phyloP scores from a whole-genome alignment of 2,113 vertebrate species.

The Cromileptes altivelis region DNA sequence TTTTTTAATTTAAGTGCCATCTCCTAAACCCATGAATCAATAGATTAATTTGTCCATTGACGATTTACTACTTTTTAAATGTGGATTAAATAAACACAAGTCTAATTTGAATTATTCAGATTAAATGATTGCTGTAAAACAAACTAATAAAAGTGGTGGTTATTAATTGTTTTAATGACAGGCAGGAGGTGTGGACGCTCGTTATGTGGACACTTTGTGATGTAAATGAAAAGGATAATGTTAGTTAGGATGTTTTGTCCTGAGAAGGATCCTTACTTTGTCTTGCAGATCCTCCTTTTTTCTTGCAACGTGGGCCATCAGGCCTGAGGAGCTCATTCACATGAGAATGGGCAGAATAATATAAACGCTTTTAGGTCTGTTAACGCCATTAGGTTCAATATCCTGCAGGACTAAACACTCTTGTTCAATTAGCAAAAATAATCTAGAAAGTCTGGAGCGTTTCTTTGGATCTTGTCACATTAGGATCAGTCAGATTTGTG shows the following conservation, averaged over 20 bases:
- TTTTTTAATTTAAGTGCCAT: no score
- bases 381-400: background rate
- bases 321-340: background rate
- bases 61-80: background rate
- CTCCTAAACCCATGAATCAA: background rate
- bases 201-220: constrained; percentile 48
- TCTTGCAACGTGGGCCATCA: background rate
- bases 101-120: background rate
- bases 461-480: background rate
- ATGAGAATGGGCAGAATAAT: constrained; percentile 2
- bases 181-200: background rate
- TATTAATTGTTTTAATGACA: background rate
- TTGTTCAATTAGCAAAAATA: no score
- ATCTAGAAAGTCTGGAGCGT: no score
- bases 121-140: background rate
- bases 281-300: constrained; percentile 45
- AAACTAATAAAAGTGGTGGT: background rate
- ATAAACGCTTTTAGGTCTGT: background rate
- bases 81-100: background rate
- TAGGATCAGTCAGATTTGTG: background rate
- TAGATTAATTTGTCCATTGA: background rate
- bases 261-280: constrained; percentile 41
- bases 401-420: background rate
- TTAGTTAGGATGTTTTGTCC: constrained; percentile 50
- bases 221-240: constrained; percentile 65